Conservation (phyloP, 2,888 invertebrate genomes). For the Stenchaetothrips biformis region DNA sequence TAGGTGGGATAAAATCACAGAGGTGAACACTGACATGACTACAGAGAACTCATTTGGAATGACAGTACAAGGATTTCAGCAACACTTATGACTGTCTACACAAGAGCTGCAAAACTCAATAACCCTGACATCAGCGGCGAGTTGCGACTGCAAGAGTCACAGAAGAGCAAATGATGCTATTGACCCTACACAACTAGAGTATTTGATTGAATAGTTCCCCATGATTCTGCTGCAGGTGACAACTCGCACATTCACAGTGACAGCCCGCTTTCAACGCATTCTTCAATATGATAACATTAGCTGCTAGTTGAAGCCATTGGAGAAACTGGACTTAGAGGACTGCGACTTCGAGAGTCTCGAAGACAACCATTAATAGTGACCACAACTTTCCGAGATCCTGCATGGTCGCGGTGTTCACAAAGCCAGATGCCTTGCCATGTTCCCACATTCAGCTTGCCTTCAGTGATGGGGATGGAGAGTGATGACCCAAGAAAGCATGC, state of each 20-base stretch:
- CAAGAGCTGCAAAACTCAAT: constrained; percentile 18
- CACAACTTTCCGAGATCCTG: constrained; percentile 83
- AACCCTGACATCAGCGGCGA: constrained; percentile 12
- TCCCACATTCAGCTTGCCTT: constrained; percentile 90
- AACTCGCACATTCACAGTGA: background rate
- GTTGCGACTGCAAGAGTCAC: constrained; percentile 17
- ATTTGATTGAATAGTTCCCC: background rate
- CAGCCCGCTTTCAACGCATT: background rate
- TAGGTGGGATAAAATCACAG: constrained; percentile 9
- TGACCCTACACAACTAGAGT: background rate
- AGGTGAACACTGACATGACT: constrained; percentile 10
- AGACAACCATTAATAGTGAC: constrained; percentile 88
- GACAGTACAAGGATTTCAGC: constrained; percentile 4
- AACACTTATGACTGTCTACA: constrained; percentile 22
- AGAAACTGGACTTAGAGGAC: constrained; percentile 79
- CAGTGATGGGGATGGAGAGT: constrained; percentile 91
- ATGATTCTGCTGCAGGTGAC: background rate
- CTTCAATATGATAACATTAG: constrained; percentile 50
- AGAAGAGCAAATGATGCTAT: background rate
- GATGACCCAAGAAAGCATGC: constrained; percentile 94
- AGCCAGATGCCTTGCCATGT: constrained; percentile 99
- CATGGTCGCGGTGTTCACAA: constrained; percentile 95
- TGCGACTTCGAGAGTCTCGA: constrained; percentile 72
- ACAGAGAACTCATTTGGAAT: background rate
- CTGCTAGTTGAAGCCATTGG: constrained; percentile 87